Evolutionary conservation across 2,113 vertebrate genomes (phyloP).

Genomic region (Rhabdomys dilectus): DNA sequence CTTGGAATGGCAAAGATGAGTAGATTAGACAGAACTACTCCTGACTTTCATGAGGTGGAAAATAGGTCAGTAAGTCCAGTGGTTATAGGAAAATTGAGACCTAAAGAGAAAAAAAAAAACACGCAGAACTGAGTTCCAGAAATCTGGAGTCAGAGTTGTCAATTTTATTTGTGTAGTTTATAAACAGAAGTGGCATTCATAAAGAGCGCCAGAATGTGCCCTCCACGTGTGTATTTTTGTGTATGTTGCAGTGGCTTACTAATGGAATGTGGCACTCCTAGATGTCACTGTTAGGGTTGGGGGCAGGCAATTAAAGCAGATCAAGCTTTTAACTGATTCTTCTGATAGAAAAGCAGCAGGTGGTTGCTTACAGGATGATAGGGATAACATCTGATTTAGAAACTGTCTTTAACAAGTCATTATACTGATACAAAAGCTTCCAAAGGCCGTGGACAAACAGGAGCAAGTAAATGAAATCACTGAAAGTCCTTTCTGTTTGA

Average conservation of each 20-base stretch:
- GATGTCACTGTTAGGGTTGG: not conserved
- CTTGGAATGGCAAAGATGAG: not conserved
- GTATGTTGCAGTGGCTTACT: conserved; percentile 15
- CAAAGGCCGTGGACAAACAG: not conserved
- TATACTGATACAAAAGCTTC: not conserved
- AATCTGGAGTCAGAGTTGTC: not conserved
- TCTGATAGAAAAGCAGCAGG: conserved; percentile 11
- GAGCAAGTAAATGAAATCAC: not conserved
- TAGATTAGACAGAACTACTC: not conserved
- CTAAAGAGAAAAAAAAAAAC: not conserved
- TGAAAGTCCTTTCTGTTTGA: conserved; percentile 33
- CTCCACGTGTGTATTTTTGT: not conserved
- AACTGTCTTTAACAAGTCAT: not conserved
- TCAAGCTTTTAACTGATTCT: conserved; percentile 46
- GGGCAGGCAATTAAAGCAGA: conserved; percentile 1
- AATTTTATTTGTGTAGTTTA: not conserved
- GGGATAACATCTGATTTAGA: conserved; percentile 9
- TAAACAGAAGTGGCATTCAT: conserved; percentile 26
- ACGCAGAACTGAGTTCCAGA: not conserved
- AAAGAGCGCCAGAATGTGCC: not conserved
- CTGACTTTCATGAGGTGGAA: not conserved
- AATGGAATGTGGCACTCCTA: not conserved
- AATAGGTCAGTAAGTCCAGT: not conserved
- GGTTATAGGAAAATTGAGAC: not conserved
- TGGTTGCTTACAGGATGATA: not conserved